Evolutionary conservation across 2,888 invertebrate genomes (phyloP).

Genomic region (Chydorus sphaericus): DNA sequence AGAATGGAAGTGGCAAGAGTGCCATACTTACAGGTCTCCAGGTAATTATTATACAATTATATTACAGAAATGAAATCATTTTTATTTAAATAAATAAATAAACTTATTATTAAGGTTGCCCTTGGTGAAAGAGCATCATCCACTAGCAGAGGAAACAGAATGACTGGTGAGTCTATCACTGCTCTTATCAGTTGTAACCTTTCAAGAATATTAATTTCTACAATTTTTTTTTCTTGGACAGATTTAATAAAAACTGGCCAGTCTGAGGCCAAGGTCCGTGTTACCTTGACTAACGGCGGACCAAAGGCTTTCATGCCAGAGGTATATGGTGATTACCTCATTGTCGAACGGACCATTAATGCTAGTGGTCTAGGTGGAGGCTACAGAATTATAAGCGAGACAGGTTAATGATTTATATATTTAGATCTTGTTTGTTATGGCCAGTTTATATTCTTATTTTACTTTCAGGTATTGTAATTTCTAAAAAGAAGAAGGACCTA

Average conservation of each 20-base stretch:
- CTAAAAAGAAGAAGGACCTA: constrained; percentile 56
- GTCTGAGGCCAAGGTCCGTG: constrained; percentile 50
- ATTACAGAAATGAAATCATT: no score
- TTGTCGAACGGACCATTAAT: constrained; percentile 28
- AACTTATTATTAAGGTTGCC: constrained; percentile 48
- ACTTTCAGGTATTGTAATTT: constrained; percentile 43
- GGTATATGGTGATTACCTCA: constrained; percentile 36
- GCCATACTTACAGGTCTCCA: constrained; percentile 79
- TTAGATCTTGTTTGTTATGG: constrained; percentile 10
- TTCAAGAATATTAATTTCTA: neutral
- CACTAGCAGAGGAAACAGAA: constrained; percentile 57
- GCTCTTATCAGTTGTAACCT: neutral
- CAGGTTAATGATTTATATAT: constrained; percentile 35
- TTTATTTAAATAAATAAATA: no score
- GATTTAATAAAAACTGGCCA: constrained; percentile 67
- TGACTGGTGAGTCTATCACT: constrained; percentile 43
- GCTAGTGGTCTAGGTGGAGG: constrained; percentile 39
- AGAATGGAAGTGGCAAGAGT: constrained; percentile 84
- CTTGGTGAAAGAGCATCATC: constrained; percentile 66
- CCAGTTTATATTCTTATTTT: neutral
- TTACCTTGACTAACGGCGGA: constrained; percentile 57
- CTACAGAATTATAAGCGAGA: constrained; percentile 53
- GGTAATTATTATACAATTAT: no score
- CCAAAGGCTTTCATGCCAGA: constrained; percentile 49
- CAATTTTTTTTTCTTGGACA: constrained; percentile 18